Evolutionary conservation across 2,113 vertebrate genomes (phyloP).

Genomic region (Herpetotheres cachinnans): DNA sequence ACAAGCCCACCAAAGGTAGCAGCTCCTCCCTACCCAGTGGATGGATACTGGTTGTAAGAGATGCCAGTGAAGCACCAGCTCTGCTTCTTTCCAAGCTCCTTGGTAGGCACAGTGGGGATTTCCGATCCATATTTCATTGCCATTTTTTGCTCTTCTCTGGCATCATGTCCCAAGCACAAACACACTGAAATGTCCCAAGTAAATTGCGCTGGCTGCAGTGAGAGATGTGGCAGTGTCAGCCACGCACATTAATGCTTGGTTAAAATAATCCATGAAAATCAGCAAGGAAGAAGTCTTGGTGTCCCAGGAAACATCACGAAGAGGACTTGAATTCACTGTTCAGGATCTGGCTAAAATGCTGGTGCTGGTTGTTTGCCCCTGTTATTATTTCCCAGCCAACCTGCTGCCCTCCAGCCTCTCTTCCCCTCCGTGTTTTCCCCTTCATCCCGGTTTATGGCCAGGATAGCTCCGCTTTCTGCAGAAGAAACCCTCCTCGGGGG

Average conservation of each 20-base stretch:
- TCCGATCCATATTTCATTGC: fast-evolving
- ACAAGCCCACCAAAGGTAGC: not conserved
- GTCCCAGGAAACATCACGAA: not conserved
- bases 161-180: not conserved
- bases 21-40: not conserved
- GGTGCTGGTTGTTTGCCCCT: not conserved
- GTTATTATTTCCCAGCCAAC: not conserved
- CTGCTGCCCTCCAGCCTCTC: not conserved
- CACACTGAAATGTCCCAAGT: not conserved
- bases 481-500: not conserved
- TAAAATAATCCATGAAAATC: not conserved
- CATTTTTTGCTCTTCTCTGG: not conserved
- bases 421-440: fast-evolving
- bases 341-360: not conserved
- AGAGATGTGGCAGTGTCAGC: not conserved
- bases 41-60: fast-evolving
- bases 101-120: not conserved
- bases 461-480: not conserved
- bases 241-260: not conserved
- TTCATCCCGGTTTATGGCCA: not conserved
- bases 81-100: not conserved
- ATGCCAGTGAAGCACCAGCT: not conserved
- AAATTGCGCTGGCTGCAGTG: too few relatives aligned
- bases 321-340: not conserved
- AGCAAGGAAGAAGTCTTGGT: not conserved